phyloP scores from a whole-genome alignment of 1,140 invertebrate genomes.

The Eueides isabella region DNA sequence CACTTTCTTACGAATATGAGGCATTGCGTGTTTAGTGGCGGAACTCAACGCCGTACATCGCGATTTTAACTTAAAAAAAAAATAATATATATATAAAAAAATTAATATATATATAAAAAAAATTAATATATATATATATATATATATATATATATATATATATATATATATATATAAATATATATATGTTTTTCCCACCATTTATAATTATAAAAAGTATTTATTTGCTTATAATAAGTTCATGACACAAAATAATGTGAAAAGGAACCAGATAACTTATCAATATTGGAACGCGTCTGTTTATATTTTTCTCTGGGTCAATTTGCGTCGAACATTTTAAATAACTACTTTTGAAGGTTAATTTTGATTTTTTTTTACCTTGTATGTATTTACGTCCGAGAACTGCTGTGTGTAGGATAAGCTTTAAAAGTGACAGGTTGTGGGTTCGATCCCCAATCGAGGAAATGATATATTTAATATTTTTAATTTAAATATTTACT shows the following conservation, averaged over 20 bases:
- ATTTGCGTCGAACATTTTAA: not conserved
- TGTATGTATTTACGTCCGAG: not conserved
- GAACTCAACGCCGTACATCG: too few relatives aligned
- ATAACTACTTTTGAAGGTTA: not conserved
- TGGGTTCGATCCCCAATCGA: not conserved
- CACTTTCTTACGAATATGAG: too few relatives aligned
- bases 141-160: too few relatives aligned
- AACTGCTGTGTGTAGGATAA: too few relatives aligned
- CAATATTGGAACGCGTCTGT: not conserved
- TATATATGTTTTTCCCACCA: not conserved
- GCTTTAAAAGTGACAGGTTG: too few relatives aligned
- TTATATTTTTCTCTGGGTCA: conserved; percentile 12
- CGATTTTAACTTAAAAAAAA: too few relatives aligned
- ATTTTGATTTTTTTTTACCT: not conserved
- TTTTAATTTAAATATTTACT: too few relatives aligned
- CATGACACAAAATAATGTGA: not conserved
- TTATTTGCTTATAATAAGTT: not conserved
- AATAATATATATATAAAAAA: too few relatives aligned
- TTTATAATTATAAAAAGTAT: not conserved
- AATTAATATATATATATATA: too few relatives aligned
- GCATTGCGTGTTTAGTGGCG: too few relatives aligned
- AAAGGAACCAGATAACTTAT: conserved; percentile 3
- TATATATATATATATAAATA: not conserved
- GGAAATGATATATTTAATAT: too few relatives aligned
- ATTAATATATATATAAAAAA: too few relatives aligned